Evolutionary conservation across 1,140 invertebrate species (phyloP).

Genomic region (Caenorhabditis briggsae): DNA sequence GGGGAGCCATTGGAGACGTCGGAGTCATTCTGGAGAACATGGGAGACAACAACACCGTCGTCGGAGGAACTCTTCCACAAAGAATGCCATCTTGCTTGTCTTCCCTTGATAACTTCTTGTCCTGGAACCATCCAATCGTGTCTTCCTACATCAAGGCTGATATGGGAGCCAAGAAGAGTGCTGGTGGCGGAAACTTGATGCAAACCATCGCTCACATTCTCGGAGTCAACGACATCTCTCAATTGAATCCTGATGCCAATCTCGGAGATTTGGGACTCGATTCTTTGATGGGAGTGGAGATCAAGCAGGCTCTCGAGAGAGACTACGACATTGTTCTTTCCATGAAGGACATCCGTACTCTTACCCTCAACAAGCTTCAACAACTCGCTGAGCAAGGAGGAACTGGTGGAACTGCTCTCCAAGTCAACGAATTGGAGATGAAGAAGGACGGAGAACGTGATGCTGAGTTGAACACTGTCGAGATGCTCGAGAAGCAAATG

Average conservation of each 20-base stretch:
- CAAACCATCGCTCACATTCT: conserved; percentile 80
- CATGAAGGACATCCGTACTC: conserved; percentile 87
- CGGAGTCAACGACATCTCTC: conserved; percentile 86
- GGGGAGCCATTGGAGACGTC: conserved; percentile 97
- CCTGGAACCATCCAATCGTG: conserved; percentile 88
- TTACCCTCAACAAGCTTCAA: conserved; percentile 81
- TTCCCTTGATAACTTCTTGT: conserved; percentile 89
- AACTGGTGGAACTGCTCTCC: conserved; percentile 65
- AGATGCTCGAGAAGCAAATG: conserved; percentile 77
- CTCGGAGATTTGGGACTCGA: conserved; percentile 95
- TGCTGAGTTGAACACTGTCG: conserved; percentile 68
- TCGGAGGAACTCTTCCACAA: conserved; percentile 93
- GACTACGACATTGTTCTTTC: conserved; percentile 90
- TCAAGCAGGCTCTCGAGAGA: conserved; percentile 93
- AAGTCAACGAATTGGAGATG: conserved; percentile 76
- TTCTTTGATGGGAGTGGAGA: conserved; percentile 96
- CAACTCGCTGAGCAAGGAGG: conserved; percentile 81
- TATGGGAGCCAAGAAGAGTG: conserved; percentile 81
- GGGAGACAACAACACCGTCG: conserved; percentile 89
- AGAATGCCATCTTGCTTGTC: conserved; percentile 88
- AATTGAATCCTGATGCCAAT: conserved; percentile 84
- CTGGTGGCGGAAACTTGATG: conserved; percentile 87
- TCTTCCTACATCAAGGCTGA: conserved; percentile 81
- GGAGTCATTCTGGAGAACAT: conserved; percentile 90
- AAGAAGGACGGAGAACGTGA: conserved; percentile 73